phyloP scores from a whole-genome alignment of 1,140 invertebrate species.

The Ips typographus region DNA sequence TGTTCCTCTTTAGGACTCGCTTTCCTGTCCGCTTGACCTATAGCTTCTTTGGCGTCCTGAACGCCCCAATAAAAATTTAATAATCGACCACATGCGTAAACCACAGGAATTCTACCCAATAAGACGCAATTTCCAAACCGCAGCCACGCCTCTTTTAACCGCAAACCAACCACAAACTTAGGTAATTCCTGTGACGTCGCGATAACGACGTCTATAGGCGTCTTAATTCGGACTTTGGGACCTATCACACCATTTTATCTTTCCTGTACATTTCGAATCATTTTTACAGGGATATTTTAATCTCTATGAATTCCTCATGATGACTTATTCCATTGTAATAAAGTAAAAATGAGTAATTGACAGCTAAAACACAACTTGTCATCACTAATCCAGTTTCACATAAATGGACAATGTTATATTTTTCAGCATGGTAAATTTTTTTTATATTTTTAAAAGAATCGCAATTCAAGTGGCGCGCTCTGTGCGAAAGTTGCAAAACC shows the following conservation, averaged over 20 bases:
- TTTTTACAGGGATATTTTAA: too few relatives aligned
- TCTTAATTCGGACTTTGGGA: slow-evolving; percentile 41
- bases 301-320: not conserved
- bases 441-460: not conserved
- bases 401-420: not conserved
- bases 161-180: slow-evolving; percentile 57
- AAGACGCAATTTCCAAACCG: slow-evolving; percentile 48
- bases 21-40: not conserved
- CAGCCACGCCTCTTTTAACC: slow-evolving; percentile 54
- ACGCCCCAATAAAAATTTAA: slow-evolving; percentile 52
- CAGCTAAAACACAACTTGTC: too few relatives aligned
- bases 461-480: slow-evolving; percentile 42
- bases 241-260: slow-evolving; percentile 32
- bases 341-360: too few relatives aligned
- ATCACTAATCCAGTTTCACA: too few relatives aligned
- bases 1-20: not conserved
- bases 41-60: not conserved
- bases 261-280: not conserved
- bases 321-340: not conserved
- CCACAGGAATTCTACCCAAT: slow-evolving; percentile 53
- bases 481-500: slow-evolving; percentile 37
- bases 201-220: slow-evolving; percentile 44
- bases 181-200: slow-evolving; percentile 51
- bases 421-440: not conserved
- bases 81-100: slow-evolving; percentile 54